Evolutionary conservation across 2,888 invertebrate genomes (phyloP), one percentile per base, ranked within the genome.

Genomic region (Drosophila barbarae): DNA sequence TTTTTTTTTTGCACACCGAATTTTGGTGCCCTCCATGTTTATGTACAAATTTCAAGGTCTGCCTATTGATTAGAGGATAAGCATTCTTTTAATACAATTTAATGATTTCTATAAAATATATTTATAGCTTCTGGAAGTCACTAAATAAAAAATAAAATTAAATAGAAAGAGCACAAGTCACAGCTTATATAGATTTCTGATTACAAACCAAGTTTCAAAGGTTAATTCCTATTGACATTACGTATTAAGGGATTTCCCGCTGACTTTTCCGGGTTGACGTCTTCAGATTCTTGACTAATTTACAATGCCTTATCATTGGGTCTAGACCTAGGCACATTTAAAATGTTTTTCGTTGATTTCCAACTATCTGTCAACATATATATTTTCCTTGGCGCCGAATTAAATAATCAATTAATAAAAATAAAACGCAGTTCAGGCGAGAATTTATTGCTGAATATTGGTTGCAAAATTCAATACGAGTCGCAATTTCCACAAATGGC

Each of bases 381-480:
- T 9, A 9, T 32, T 44, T 36, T 44, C 35, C 21, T 12, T 5
- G n/a, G 49, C 42, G 50, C 52, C 47, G 41, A 42, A 61, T 69
- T 68, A 53, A 69, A 49, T 60, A 68, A 69, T 68, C 70, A 69
- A 49, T 61, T 60, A 53, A 67, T 42, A 42, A 26, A 47, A 50
- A 58, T 50, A 21, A 44, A 73, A 39, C 55, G 68, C 60, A 71
- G 52, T 28, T 57, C 30, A 3, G n/a, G 26, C 42, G 30, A 47
- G 41, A 72, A 70, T 74, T 71, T 36, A 76, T 23, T 71, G 55
- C 71, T 60, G 58, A 49, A 36, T 50, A 49, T 41, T 42, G 41
- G 51, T 64, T 46, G 56, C 41, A 13, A 63, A 56, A 57, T 46
- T 38, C 56, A 23, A 23, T 60, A 47, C 54, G 34, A 38, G 47